Base-by-base conservation (phyloP, 2,888 invertebrate species). In the Magallana nippona region DNA sequence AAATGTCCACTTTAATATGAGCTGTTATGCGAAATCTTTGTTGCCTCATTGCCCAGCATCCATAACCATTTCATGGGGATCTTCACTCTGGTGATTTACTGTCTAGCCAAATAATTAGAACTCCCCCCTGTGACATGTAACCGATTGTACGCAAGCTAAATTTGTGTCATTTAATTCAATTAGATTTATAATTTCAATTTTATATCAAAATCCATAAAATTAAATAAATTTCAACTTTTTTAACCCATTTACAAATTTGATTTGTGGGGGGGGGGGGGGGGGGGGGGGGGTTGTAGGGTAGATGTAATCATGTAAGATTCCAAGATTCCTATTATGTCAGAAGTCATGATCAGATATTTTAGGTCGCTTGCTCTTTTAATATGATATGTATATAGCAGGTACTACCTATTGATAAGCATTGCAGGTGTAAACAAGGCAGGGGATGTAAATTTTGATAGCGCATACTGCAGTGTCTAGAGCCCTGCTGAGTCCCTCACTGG, bases 101-200 rank as follows among this genome's bases (percentile, higher is more conserved):
- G 63, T 63, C 27, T 63, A 2, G 63, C 15, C 63, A 15, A 22
- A 22, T 8, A 63, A 27, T 44, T 44, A 44, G 44, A 63, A 19
- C 11, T 15, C 32, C 22, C 5, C 63, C 27, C 0, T 27, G 22
- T 63, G 63, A 63, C 63, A 27, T 63, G 27, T 63, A 2, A 63
- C 13, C 27, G 10, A 63, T 63, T 22, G 63, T 22, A 22, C 63
- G 3, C 5, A 27, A 63, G 22, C 22, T 13, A 27, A 63, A 63
- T n/a, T n/a, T n/a, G 63, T 63, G 63, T 63, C 63, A 63, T 63
- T 32, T 63, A 63, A 63, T 63, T 63, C 63, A 63, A 63, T 32
- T 63, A 13, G 32, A 10, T 17, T 63, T 22, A 10, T 3, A 11
- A 44, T 44, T 0, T 44, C 44, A 44, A 44, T 44, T 44, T 44